Conservation (phyloP, 1,140 invertebrate genomes). For the Pseudomyrmex flavicornis region DNA sequence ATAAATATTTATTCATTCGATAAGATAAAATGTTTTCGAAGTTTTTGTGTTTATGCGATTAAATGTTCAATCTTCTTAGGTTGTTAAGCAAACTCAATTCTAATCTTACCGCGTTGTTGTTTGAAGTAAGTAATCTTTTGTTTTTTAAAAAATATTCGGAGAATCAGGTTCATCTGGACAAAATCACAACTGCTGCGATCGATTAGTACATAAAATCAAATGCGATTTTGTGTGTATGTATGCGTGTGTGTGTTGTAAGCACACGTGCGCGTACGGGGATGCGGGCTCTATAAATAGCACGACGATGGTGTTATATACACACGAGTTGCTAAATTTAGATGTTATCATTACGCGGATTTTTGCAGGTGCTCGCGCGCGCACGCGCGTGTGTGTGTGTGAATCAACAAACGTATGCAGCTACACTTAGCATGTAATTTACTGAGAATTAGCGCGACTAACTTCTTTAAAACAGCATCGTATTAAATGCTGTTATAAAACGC, state of each 20-base stretch:
- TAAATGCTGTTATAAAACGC: too few species aligned
- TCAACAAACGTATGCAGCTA: neutral
- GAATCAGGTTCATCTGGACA: constrained; percentile 1
- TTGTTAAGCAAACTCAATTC: too few species aligned
- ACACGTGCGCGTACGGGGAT: constrained; percentile 13
- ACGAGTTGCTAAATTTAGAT: constrained; percentile 49
- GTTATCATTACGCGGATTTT: constrained; percentile 43
- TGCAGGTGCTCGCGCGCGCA: neutral
- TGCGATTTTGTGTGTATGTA: constrained; percentile 17
- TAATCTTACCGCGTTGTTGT: neutral
- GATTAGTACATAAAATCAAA: constrained; percentile 8
- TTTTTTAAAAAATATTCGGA: neutral
- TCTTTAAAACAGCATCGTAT: too few species aligned
- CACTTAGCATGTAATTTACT: constrained; percentile 22
- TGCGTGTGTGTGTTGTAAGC: neutral
- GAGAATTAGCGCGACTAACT: neutral
- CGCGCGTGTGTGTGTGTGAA: neutral
- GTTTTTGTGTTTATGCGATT: neutral
- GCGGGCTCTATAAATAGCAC: constrained; percentile 56
- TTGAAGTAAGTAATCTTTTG: neutral
- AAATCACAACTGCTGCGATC: constrained; percentile 36
- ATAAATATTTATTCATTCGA: constrained; percentile 17
- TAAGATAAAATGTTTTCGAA: neutral
- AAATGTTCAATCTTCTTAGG: neutral
- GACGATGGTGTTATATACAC: constrained; percentile 25